Evolutionary conservation across 2,888 invertebrate genomes (phyloP).

Genomic region (Drosophila crucigera): DNA sequence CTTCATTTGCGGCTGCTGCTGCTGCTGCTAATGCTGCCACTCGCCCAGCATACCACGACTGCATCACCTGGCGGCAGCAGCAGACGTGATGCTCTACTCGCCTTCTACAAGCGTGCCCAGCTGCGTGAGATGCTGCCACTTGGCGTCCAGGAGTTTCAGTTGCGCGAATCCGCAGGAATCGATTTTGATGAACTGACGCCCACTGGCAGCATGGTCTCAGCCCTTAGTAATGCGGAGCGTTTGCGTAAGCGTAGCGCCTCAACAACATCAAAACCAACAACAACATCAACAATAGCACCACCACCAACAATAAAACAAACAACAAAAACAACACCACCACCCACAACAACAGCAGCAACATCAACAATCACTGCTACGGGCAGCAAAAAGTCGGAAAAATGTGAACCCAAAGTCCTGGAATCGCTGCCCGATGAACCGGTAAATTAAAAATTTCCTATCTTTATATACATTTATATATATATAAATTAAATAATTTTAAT

Average conservation of each 20-base stretch:
- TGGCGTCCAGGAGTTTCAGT: constrained; percentile 47
- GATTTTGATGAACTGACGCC: constrained; percentile 76
- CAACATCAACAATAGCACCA: constrained; percentile 21
- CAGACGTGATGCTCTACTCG: constrained; percentile 72
- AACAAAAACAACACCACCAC: constrained; percentile 23
- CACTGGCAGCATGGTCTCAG: constrained; percentile 67
- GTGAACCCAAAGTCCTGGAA: constrained; percentile 84
- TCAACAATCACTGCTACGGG: constrained; percentile 4
- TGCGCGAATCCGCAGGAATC: constrained; percentile 53
- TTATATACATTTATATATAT: background rate
- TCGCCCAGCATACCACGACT: constrained; percentile 31
- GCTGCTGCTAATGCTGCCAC: constrained; percentile 51
- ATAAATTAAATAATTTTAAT: background rate
- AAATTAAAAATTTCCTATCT: constrained; percentile 56
- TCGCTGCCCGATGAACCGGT: constrained; percentile 85
- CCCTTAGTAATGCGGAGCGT: constrained; percentile 56
- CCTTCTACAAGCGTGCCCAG: constrained; percentile 77
- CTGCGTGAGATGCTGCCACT: constrained; percentile 54
- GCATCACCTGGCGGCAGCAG: constrained; percentile 48
- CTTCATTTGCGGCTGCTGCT: constrained; percentile 54
- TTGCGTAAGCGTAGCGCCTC: constrained; percentile 69
- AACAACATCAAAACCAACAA: constrained; percentile 35
- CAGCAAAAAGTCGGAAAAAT: constrained; percentile 71
- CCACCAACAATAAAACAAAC: constrained; percentile 30
- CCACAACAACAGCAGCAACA: constrained; percentile 23